These are phyloP conservation scores for Drosophila villosipedis DNA, from an alignment of 2,888 invertebrate species.

Conservation along the genomic window DNA sequence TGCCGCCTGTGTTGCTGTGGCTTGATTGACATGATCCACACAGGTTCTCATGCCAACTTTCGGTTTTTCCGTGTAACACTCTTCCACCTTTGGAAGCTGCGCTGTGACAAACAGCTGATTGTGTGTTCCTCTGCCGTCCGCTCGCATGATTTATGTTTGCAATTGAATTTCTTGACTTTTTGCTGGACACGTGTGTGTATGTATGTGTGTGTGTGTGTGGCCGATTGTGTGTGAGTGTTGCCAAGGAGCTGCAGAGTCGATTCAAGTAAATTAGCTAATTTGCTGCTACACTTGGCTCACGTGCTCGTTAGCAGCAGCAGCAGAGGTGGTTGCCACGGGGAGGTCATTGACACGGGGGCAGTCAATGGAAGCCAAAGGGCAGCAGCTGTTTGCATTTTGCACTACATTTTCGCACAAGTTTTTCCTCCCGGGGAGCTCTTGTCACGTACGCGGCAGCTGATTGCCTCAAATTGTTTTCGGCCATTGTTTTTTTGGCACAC, in stretches of 20 bases:
- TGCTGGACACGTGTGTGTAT: constrained; percentile 58
- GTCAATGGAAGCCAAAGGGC: constrained; percentile 29
- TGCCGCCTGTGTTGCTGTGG: constrained; percentile 48
- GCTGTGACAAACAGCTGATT: constrained; percentile 76
- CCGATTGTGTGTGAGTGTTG: neutral
- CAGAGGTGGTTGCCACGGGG: constrained; percentile 37
- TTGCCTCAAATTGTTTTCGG: constrained; percentile 77
- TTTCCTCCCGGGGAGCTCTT: constrained; percentile 30
- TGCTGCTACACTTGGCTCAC: constrained; percentile 81
- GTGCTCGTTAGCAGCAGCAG: constrained; percentile 64
- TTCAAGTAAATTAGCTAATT: constrained; percentile 81
- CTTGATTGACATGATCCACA: constrained; percentile 73
- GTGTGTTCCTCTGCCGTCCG: constrained; percentile 59
- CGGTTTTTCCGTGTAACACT: neutral
- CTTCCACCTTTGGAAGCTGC: constrained; percentile 17
- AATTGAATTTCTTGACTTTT: constrained; percentile 78
- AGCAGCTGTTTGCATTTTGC: constrained; percentile 75
- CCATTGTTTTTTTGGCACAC: constrained; percentile 61
- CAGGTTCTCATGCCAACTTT: neutral
- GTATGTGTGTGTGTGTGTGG: constrained; percentile 34
- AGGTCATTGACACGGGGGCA: constrained; percentile 62
- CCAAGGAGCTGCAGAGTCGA: constrained; percentile 38
- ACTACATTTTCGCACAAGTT: constrained; percentile 36
- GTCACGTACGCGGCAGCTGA: constrained; percentile 69
- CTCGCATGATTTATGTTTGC: constrained; percentile 72